Evolutionary conservation across 2,888 invertebrate species (phyloP), one percentile per base, ranked within the genome.

Genomic region (Euphydryas editha): DNA sequence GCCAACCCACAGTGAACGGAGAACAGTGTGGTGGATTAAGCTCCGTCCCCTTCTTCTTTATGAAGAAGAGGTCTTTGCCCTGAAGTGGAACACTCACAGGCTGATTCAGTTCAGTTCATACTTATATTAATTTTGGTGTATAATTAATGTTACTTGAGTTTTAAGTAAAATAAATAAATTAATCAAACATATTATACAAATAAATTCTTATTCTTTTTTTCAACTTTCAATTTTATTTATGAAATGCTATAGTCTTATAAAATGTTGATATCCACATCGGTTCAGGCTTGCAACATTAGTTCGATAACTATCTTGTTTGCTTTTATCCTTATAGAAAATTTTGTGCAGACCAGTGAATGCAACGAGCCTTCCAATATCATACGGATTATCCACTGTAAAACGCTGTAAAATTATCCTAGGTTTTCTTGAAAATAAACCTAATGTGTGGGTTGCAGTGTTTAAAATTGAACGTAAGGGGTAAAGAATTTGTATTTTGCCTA

Each of bases 291-390:
- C 81, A 85, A 87, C 87, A 88, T 85, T 84, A 87, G 82, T 84
- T 78, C 86, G 87, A 90, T 88, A 86, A 87, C 84, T 87, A 92
- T 90, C 92, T 88, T 91, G 91, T 92, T 92, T 90, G 90, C 91
- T 90, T 90, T 91, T 91, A 92, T 91, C 88, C 90, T 92, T 91
- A 92, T 92, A 92, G 90, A 92, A 91, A 91, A 91, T 90, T 91
- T 90, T 82, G 90, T 90, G 89, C 90, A 91, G 90, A 85, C 85
- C 87, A 84, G 84, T 87, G 92, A 88, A 90, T 91, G 92, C 92
- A 90, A 84, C 87, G 83, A 81, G 88, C 87, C 89, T 87, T 92
- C 90, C 92, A 91, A 92, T 92, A 91, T 92, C 89, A 87, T 83
- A 79, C 78, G 89, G 91, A 91, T 91, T 88, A 91, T 88, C 83